Percentiles rank a stretch among this genome's conserved stretches.
phyloP scores from a whole-genome alignment of 2,797 vertebrate species.

The Neostethus bicornis region DNA sequence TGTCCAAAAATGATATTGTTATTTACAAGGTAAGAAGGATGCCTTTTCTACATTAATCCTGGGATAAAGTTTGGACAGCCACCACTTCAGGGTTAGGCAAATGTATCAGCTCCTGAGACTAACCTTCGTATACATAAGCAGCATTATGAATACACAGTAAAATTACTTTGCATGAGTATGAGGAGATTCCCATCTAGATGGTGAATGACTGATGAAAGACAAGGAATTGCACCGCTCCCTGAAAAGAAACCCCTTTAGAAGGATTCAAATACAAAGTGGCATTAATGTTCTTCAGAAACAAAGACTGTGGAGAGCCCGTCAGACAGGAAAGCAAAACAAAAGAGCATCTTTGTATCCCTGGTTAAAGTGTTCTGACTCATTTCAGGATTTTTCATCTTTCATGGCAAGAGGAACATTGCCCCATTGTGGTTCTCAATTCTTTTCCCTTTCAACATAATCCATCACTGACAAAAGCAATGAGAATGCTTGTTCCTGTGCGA shows the following conservation, averaged over 20 bases:
- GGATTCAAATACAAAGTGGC: slow-evolving; percentile 9
- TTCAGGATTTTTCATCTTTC: slow-evolving; percentile 30
- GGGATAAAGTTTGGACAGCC: too few species aligned
- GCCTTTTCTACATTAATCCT: too few species aligned
- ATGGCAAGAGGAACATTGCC: slow-evolving; percentile 31
- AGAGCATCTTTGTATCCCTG: slow-evolving; percentile 4
- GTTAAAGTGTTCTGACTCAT: slow-evolving; percentile 31
- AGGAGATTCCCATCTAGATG: not conserved
- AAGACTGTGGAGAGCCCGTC: slow-evolving; percentile 4
- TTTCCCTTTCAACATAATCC: slow-evolving; percentile 47
- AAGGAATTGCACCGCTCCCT: not conserved
- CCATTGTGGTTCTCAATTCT: slow-evolving; percentile 40
- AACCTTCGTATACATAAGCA: not conserved
- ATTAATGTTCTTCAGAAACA: slow-evolving; percentile 8
- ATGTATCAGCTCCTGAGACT: not conserved
- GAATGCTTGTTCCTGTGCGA: slow-evolving; percentile 22
- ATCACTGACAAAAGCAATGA: slow-evolving; percentile 50
- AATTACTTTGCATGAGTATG: not conserved
- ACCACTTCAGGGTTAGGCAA: too few species aligned
- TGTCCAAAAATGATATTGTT: too few species aligned
- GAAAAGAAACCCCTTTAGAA: not conserved
- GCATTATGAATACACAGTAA: not conserved
- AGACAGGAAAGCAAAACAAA: slow-evolving; percentile 30
- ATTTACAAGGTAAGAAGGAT: too few species aligned
- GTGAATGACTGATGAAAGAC: not conserved